Conservation (phyloP, 2,888 invertebrate species). For the Phytoseiulus persimilis region DNA sequence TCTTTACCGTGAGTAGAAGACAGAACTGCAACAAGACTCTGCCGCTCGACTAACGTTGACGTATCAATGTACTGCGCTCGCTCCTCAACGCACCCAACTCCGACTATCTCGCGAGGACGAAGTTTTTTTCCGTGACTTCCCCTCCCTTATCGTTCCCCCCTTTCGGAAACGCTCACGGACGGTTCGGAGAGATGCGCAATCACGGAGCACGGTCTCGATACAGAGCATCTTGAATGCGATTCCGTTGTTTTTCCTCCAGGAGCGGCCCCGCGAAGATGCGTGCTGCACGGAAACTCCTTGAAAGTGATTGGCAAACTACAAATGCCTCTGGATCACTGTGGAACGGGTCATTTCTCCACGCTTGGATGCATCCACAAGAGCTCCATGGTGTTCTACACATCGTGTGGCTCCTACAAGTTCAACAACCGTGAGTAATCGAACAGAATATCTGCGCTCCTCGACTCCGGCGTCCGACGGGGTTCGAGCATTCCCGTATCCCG, state of each 20-base stretch:
- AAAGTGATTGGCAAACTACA: not conserved
- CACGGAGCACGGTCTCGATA: not conserved
- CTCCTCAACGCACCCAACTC: not conserved
- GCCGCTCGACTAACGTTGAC: not conserved
- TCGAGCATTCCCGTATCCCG: too few species aligned
- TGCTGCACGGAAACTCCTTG: conserved; percentile 22
- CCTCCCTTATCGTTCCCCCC: not conserved
- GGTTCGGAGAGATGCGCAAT: not conserved
- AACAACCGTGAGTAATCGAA: not conserved
- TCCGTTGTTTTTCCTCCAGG: not conserved
- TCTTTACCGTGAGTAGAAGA: conserved; percentile 24
- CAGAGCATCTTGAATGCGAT: not conserved
- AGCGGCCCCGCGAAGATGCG: not conserved
- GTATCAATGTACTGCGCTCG: not conserved
- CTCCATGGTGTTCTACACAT: conserved; percentile 30
- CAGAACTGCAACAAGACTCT: not conserved
- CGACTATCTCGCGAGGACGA: not conserved
- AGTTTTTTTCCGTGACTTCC: not conserved
- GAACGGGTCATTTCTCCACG: not conserved
- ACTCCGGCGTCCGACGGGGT: too few species aligned
- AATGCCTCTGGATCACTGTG: conserved; percentile 24
- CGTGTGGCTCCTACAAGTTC: conserved; percentile 28
- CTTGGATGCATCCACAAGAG: conserved; percentile 28
- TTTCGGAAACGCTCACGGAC: not conserved
- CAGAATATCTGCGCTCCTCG: not conserved